These are phyloP conservation scores for Fregata magnificens DNA, from an alignment of 2,113 vertebrate species.

Conservation along the genomic window DNA sequence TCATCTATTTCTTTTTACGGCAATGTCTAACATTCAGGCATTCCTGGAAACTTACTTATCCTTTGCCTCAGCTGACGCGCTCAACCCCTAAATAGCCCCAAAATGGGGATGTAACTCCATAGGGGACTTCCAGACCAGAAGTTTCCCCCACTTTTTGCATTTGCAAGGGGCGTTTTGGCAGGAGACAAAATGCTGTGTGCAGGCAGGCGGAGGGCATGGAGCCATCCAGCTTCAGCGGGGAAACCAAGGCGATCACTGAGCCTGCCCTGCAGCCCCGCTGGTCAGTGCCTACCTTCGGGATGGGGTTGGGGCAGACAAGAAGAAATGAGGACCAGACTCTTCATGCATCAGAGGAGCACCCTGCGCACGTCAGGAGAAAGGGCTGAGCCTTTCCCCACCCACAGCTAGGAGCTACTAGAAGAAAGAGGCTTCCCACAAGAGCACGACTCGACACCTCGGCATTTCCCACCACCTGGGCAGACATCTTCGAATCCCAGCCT, in stretches of 20 bases:
- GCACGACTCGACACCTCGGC: not conserved
- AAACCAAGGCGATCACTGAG: not conserved
- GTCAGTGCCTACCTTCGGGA: not conserved
- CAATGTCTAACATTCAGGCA: not conserved
- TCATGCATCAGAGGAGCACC: not conserved
- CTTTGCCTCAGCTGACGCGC: not conserved
- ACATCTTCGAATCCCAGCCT: not conserved
- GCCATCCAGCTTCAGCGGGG: not conserved
- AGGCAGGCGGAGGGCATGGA: not conserved
- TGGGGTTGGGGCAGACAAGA: not conserved
- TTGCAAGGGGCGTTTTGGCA: not conserved
- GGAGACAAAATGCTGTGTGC: not conserved
- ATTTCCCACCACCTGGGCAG: not conserved
- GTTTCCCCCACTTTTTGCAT: not conserved
- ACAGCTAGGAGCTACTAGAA: not conserved
- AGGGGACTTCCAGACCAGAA: not conserved
- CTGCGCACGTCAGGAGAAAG: not conserved
- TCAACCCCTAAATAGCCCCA: not conserved
- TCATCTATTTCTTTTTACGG: not conserved
- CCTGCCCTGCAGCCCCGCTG: not conserved
- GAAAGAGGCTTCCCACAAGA: not conserved
- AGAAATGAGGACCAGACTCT: not conserved
- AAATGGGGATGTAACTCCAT: not conserved
- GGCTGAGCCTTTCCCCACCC: not conserved
- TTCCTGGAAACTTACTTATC: not conserved